Evolutionary conservation across 2,113 vertebrate genomes (phyloP).

Genomic region (Hippopotamus amphibius): DNA sequence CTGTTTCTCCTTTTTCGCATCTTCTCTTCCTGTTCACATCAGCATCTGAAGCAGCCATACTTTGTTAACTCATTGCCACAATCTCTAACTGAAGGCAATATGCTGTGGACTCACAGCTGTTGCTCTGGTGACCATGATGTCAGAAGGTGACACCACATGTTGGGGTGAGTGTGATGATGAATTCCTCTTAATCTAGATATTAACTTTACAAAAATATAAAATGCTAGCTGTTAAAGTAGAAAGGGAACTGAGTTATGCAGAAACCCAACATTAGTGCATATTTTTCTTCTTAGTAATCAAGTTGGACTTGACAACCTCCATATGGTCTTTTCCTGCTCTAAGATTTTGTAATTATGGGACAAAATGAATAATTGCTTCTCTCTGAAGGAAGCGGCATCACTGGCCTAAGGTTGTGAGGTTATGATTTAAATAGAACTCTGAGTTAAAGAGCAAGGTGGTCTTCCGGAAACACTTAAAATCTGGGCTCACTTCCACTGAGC

Average conservation of each 20-base stretch:
- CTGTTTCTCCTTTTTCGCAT: conserved; percentile 42
- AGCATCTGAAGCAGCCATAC: conserved; percentile 51
- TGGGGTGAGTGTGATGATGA: not conserved
- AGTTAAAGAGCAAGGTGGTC: not conserved
- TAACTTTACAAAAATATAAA: conserved; percentile 28
- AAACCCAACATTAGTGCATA: conserved; percentile 21
- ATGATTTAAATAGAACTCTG: conserved; percentile 48
- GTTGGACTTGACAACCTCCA: conserved; percentile 47
- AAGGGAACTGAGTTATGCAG: not conserved
- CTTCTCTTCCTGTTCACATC: conserved; percentile 45
- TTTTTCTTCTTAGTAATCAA: conserved; percentile 71
- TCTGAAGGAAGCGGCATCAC: not conserved
- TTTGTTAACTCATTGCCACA: conserved; percentile 33
- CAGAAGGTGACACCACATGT: conserved; percentile 34
- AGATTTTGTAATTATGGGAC: conserved; percentile 54
- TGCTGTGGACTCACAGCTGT: conserved; percentile 2
- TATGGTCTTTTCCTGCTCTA: conserved; percentile 61
- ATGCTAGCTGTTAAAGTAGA: not conserved
- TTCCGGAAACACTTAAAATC: conserved; percentile 22
- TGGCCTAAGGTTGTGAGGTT: not conserved
- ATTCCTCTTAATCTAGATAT: conserved; percentile 44
- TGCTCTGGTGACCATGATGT: conserved; percentile 65
- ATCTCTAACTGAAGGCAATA: not conserved
- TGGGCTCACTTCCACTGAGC: not conserved
- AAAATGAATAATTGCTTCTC: conserved; percentile 54